phyloP scores from a whole-genome alignment of 1,140 invertebrate species.

The Trachelipus rathkii region DNA sequence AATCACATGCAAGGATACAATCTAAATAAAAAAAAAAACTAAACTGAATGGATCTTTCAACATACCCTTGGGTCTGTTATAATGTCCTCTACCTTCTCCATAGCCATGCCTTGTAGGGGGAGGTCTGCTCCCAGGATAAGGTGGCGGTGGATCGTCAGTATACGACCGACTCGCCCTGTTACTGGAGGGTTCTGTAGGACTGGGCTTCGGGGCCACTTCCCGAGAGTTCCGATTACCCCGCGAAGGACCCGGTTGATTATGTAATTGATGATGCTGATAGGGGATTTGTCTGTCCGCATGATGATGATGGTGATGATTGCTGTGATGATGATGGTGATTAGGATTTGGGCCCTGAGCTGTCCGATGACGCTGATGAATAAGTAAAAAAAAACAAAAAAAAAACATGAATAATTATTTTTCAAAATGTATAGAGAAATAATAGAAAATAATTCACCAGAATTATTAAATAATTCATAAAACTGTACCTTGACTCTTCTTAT shows the following conservation, averaged over 20 bases:
- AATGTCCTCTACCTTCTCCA: conserved; percentile 63
- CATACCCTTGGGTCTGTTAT: conserved; percentile 55
- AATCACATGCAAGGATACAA: no score
- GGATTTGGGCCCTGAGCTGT: conserved; percentile 23
- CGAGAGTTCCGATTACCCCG: conserved; percentile 29
- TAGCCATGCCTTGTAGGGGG: conserved; percentile 59
- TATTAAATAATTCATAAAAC: no score
- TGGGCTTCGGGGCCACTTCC: conserved; percentile 45
- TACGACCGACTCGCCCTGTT: conserved; percentile 33
- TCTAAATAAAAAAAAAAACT: no score
- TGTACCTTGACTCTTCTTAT: no score
- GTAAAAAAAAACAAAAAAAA: no score
- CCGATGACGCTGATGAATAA: no score
- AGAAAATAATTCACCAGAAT: no score
- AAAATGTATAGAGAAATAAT: no score
- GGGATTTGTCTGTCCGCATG: background rate
- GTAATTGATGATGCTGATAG: background rate
- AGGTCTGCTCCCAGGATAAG: conserved; percentile 47
- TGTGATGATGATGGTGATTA: conserved; percentile 28
- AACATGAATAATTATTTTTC: no score
- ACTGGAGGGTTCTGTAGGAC: conserved; percentile 46
- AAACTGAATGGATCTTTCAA: background rate
- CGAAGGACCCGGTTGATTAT: conserved; percentile 24
- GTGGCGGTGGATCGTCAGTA: conserved; percentile 44
- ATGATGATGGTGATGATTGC: conserved; percentile 27